phyloP scores from a whole-genome alignment of 2,888 invertebrate species.

The Eupithecia abbreviata region DNA sequence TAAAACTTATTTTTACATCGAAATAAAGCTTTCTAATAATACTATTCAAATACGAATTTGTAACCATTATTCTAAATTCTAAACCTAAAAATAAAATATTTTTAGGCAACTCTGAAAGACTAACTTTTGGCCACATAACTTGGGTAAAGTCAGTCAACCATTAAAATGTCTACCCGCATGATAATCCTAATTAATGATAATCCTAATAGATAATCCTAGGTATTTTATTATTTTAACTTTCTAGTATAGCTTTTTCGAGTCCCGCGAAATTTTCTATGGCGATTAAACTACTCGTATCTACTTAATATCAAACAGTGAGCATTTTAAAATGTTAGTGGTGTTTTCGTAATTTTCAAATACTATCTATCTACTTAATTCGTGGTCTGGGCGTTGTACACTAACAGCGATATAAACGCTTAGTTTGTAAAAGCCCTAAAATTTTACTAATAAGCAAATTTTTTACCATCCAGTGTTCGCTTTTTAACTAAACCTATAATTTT shows the following conservation, averaged over 20 bases:
- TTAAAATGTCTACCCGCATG: background rate
- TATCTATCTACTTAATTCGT: slow-evolving; percentile 18
- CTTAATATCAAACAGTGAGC: slow-evolving; percentile 45
- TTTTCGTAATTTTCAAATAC: slow-evolving; percentile 18
- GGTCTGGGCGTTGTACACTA: background rate
- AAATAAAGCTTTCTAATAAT: slow-evolving; percentile 28
- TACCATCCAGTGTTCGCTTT: slow-evolving; percentile 10
- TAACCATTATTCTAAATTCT: slow-evolving; percentile 6
- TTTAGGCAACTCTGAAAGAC: background rate
- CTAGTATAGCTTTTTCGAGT: slow-evolving; percentile 4
- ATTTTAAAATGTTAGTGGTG: slow-evolving; percentile 47
- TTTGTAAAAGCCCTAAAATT: slow-evolving; percentile 1
- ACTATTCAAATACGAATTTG: slow-evolving; percentile 22
- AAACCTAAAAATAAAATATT: background rate
- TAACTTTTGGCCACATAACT: background rate
- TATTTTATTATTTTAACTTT: slow-evolving; percentile 5
- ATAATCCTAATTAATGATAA: too few relatives aligned
- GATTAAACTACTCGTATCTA: background rate
- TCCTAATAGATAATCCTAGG: background rate
- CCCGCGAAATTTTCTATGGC: background rate
- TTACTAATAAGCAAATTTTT: slow-evolving; percentile 4
- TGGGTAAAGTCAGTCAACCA: background rate
- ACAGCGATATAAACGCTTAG: background rate
- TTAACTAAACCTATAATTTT: slow-evolving; percentile 16
- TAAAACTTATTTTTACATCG: background rate